phyloP scores from a whole-genome alignment of 2,888 invertebrate genomes.

The Globia sparganii region DNA sequence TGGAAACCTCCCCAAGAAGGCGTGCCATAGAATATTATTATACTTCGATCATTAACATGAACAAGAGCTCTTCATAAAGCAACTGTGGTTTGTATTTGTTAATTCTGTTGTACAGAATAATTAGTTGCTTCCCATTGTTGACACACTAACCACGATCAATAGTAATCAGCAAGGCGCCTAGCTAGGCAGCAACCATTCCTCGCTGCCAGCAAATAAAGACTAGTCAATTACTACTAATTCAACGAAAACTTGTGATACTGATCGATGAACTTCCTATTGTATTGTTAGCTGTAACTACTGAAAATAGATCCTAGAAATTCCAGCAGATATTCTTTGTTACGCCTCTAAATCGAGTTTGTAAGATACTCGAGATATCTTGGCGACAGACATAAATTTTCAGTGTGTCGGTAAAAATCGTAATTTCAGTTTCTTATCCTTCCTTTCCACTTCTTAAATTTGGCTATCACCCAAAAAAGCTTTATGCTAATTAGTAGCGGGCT shows the following conservation, averaged over 20 bases:
- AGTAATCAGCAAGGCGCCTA: constrained; percentile 33
- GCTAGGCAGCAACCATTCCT: constrained; percentile 16
- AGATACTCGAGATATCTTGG: constrained; percentile 10
- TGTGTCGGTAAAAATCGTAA: constrained; percentile 47
- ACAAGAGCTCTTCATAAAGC: not conserved
- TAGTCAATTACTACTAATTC: constrained; percentile 51
- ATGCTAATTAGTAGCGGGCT: constrained; percentile 75
- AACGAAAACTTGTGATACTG: constrained; percentile 28
- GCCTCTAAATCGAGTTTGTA: constrained; percentile 30
- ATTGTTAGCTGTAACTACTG: not conserved
- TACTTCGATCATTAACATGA: constrained; percentile 3
- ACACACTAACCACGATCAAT: constrained; percentile 43
- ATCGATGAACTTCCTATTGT: constrained; percentile 33
- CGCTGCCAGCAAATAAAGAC: constrained; percentile 3
- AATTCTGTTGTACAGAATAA: constrained; percentile 19
- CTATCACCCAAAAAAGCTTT: constrained; percentile 77
- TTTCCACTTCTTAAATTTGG: constrained; percentile 73
- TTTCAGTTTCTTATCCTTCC: constrained; percentile 32
- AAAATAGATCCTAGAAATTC: constrained; percentile 10
- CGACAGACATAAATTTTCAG: constrained; percentile 42
- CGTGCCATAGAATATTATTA: constrained; percentile 2
- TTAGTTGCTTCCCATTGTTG: constrained; percentile 32
- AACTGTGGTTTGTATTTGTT: constrained; percentile 3
- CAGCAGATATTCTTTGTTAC: constrained; percentile 7
- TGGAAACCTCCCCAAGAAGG: not conserved